Evolutionary conservation across 2,888 invertebrate species (phyloP).

Genomic region (Eubasilissa splendida): DNA sequence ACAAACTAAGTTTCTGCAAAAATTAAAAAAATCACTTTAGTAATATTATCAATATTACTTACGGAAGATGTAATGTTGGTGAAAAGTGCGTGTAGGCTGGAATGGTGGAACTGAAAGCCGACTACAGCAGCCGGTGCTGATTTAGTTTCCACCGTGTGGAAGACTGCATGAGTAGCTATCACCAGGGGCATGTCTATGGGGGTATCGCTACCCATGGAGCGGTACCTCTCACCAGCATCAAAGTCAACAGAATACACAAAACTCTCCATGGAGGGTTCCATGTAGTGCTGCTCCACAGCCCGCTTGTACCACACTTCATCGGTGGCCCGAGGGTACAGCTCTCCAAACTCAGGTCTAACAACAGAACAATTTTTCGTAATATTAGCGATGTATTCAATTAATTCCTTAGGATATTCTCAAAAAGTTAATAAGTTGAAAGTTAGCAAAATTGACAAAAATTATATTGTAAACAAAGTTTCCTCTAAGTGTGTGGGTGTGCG

Average conservation of each 20-base stretch:
- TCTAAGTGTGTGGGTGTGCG: no score
- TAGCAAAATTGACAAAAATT: no score
- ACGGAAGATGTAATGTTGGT: slow-evolving; percentile 85
- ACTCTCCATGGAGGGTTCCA: slow-evolving; percentile 76
- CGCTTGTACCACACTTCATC: slow-evolving; percentile 93
- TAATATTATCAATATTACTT: slow-evolving; percentile 61
- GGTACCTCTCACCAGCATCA: slow-evolving; percentile 68
- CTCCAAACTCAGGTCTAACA: slow-evolving; percentile 80
- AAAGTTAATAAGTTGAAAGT: no score
- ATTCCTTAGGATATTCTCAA: no score
- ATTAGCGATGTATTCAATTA: no score
- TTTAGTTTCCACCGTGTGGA: slow-evolving; percentile 74
- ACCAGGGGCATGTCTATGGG: slow-evolving; percentile 75
- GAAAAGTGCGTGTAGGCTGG: slow-evolving; percentile 83
- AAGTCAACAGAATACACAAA: slow-evolving; percentile 88
- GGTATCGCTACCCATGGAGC: background rate
- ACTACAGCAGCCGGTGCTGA: slow-evolving; percentile 80
- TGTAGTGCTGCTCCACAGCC: slow-evolving; percentile 89
- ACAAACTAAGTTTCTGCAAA: no score
- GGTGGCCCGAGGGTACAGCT: slow-evolving; percentile 82
- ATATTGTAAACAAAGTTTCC: no score
- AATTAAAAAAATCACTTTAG: background rate
- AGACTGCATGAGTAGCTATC: slow-evolving; percentile 90
- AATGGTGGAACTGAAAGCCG: slow-evolving; percentile 87
- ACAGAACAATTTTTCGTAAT: background rate